Percentiles rank a stretch among this genome's conserved stretches.
Conservation (phyloP, 2,888 invertebrate genomes). For the Carabus problematicus region DNA sequence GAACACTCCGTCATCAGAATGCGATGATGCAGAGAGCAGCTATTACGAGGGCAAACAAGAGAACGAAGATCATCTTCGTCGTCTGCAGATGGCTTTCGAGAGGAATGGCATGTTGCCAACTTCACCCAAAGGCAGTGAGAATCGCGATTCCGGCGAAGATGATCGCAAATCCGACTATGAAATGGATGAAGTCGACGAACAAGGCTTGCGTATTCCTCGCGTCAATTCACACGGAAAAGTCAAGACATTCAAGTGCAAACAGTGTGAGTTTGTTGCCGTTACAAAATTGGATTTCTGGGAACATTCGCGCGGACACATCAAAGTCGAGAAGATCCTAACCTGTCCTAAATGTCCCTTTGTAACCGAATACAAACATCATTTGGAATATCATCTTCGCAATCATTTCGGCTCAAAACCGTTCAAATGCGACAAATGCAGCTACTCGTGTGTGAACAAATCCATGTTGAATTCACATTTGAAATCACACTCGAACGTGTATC, state of each 20-base stretch:
- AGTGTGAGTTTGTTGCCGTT: constrained; percentile 83
- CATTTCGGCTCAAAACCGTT: constrained; percentile 96
- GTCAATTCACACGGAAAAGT: constrained; percentile 82
- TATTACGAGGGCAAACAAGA: constrained; percentile 55
- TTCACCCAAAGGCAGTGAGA: constrained; percentile 52
- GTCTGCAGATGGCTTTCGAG: constrained; percentile 56
- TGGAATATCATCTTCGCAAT: constrained; percentile 95
- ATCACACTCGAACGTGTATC: constrained; percentile 91
- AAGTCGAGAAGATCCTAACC: constrained; percentile 86
- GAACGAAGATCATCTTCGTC: constrained; percentile 53
- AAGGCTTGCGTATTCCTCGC: constrained; percentile 68
- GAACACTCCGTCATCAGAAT: constrained; percentile 55
- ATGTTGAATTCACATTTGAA: constrained; percentile 99
- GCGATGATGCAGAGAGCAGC: constrained; percentile 54
- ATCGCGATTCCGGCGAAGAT: constrained; percentile 56
- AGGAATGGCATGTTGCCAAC: constrained; percentile 49
- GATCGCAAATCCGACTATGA: constrained; percentile 62
- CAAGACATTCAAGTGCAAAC: constrained; percentile 91
- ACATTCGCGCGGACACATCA: constrained; percentile 90
- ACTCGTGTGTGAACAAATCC: constrained; percentile 96
- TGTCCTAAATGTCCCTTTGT: constrained; percentile 96
- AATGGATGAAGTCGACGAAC: constrained; percentile 65
- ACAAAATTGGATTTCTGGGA: constrained; percentile 95
- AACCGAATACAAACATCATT: constrained; percentile 98
- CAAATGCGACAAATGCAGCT: constrained; percentile 88